A percentile compares a stretch with the other conserved stretches of the same genome.
These are phyloP conservation scores for Colaptes auratus DNA, from an alignment of 2,113 vertebrate genomes.

Conservation along the genomic window DNA sequence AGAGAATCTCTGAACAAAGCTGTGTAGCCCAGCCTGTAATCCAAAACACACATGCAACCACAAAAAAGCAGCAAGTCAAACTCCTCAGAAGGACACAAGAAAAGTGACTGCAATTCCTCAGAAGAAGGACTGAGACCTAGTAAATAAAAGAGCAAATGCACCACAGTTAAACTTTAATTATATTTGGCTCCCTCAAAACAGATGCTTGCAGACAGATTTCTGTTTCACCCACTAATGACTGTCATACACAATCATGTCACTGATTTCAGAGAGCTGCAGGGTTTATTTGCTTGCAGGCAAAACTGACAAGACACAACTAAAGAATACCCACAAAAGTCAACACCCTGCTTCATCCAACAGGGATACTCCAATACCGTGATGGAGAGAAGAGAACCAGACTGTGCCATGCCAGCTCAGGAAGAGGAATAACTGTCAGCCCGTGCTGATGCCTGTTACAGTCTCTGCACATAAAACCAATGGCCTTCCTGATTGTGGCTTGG, in stretches of 20 bases:
- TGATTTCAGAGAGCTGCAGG: constrained; percentile 50
- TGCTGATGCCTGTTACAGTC: not conserved
- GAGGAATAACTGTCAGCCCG: accelerated
- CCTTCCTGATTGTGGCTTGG: not conserved
- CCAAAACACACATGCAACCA: not conserved
- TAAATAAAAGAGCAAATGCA: constrained; percentile 58
- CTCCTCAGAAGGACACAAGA: not conserved
- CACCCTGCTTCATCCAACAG: not conserved
- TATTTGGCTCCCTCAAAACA: constrained; percentile 57
- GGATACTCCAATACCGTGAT: not conserved
- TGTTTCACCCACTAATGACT: constrained; percentile 66
- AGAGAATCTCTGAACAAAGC: not conserved
- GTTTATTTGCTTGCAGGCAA: constrained; percentile 16
- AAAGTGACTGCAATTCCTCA: not conserved
- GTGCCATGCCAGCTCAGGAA: not conserved
- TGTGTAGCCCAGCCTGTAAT: not conserved
- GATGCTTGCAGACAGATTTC: constrained; percentile 63
- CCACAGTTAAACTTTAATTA: constrained; percentile 55
- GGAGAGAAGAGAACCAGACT: not conserved
- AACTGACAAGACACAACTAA: constrained; percentile 15
- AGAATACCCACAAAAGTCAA: constrained; percentile 26
- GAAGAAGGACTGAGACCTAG: not conserved
- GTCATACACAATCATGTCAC: constrained; percentile 65
- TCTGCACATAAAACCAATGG: not conserved
- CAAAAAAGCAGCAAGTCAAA: not conserved